These are phyloP conservation scores for Lichenostomus cassidix DNA, from an alignment of 2,113 vertebrate genomes.

Conservation along the genomic window DNA sequence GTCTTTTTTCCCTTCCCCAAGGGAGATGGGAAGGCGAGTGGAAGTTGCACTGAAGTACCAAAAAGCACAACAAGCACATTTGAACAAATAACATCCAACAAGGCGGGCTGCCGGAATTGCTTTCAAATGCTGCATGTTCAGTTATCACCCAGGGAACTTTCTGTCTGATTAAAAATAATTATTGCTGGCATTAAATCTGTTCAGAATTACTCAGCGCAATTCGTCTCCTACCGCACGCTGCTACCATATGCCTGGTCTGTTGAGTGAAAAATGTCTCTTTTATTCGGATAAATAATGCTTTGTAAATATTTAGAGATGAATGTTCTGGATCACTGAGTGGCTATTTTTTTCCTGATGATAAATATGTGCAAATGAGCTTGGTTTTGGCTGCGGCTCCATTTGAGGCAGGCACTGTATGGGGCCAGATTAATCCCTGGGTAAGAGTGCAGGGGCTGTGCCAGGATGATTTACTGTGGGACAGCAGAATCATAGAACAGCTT, in stretches of 20 bases:
- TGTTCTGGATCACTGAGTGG: conserved; percentile 57
- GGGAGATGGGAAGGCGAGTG: background rate
- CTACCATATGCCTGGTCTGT: conserved; percentile 67
- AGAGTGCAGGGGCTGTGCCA: fast-evolving
- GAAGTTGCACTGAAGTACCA: background rate
- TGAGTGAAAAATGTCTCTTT: conserved; percentile 70
- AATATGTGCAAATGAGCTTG: conserved; percentile 52
- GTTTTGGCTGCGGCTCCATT: background rate
- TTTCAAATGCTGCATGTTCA: conserved; percentile 27
- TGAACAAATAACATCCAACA: conserved; percentile 38
- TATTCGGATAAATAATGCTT: conserved; percentile 67
- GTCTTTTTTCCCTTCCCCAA: background rate
- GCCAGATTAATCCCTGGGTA: background rate
- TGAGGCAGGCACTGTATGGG: background rate
- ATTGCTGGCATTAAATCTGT: conserved; percentile 73
- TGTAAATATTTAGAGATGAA: conserved; percentile 78
- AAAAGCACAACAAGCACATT: conserved; percentile 8
- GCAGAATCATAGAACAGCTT: background rate
- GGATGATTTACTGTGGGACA: background rate
- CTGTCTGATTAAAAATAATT: conserved; percentile 80
- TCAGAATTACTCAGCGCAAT: conserved; percentile 58
- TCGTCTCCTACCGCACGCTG: conserved; percentile 51
- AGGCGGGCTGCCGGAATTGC: background rate
- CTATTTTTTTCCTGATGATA: conserved; percentile 18
- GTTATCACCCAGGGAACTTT: conserved; percentile 72